phyloP scores from a whole-genome alignment of 2,888 invertebrate genomes.

The Rotaria magnacalcarata region DNA sequence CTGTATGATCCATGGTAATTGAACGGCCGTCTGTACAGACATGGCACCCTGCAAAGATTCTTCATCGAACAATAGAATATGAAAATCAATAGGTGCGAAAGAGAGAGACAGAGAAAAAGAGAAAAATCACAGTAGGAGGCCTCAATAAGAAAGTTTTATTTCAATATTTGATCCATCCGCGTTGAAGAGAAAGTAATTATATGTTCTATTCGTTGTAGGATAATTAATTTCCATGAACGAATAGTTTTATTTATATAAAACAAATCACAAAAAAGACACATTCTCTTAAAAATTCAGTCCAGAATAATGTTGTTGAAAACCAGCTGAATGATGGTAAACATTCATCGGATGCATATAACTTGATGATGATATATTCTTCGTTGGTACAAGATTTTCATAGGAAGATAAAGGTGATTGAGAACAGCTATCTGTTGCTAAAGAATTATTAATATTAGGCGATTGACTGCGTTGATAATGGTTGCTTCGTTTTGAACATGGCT shows the following conservation, averaged over 20 bases:
- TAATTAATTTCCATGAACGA: not conserved
- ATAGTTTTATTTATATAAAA: slow-evolving; percentile 13
- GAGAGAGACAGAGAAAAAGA: not conserved
- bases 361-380: not conserved
- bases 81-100: slow-evolving; percentile 29
- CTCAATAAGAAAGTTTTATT: slow-evolving; percentile 21
- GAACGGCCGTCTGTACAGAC: slow-evolving; percentile 12
- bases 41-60: slow-evolving; percentile 10
- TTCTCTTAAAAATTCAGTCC: not conserved
- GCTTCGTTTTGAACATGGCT: not conserved
- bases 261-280: not conserved
- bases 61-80: slow-evolving; percentile 1
- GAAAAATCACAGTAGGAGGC: not conserved
- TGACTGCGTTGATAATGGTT: not conserved
- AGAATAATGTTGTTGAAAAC: slow-evolving; percentile 13
- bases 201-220: not conserved
- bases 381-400: slow-evolving; percentile 9
- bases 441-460: not conserved
- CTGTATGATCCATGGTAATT: not conserved
- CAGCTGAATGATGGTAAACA: not conserved
- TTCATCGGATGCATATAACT: not conserved
- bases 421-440: not conserved
- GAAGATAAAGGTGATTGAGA: not conserved
- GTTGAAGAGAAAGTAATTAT: slow-evolving; percentile 23
- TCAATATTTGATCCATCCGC: slow-evolving; percentile 31